These are phyloP conservation scores for Champsocephalus gunnari DNA, from an alignment of 2,797 vertebrate genomes.

Conservation along the genomic window DNA sequence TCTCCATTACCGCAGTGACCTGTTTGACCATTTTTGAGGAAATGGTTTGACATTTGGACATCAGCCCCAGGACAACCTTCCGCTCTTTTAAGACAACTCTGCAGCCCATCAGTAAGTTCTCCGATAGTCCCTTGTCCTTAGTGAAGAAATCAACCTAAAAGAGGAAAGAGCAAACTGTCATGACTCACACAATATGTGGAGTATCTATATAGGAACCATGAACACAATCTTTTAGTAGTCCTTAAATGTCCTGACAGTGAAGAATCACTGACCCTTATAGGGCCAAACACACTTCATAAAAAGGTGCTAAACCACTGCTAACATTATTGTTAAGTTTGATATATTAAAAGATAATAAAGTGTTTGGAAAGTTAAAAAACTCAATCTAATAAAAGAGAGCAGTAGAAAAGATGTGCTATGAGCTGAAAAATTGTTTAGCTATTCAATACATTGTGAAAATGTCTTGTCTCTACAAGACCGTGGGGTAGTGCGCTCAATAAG, in stretches of 20 bases:
- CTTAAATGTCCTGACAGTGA: neutral
- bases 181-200: neutral
- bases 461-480: neutral
- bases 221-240: neutral
- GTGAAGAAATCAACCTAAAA: conserved; percentile 84
- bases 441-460: neutral
- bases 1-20: conserved; percentile 89
- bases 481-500: neutral
- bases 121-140: conserved; percentile 87
- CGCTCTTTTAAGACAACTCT: conserved; percentile 92
- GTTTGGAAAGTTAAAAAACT: neutral
- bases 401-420: neutral
- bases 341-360: neutral
- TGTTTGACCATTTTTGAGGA: conserved; percentile 90
- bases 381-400: neutral
- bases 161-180: neutral
- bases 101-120: conserved; percentile 90
- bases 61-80: conserved; percentile 90
- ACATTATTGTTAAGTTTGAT: neutral
- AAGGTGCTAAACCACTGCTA: neutral
- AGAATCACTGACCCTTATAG: neutral
- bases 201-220: neutral
- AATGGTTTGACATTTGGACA: conserved; percentile 95
- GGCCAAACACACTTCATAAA: neutral
- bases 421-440: neutral